phyloP scores from a whole-genome alignment of 2,888 invertebrate genomes.

The Melieria omissa region DNA sequence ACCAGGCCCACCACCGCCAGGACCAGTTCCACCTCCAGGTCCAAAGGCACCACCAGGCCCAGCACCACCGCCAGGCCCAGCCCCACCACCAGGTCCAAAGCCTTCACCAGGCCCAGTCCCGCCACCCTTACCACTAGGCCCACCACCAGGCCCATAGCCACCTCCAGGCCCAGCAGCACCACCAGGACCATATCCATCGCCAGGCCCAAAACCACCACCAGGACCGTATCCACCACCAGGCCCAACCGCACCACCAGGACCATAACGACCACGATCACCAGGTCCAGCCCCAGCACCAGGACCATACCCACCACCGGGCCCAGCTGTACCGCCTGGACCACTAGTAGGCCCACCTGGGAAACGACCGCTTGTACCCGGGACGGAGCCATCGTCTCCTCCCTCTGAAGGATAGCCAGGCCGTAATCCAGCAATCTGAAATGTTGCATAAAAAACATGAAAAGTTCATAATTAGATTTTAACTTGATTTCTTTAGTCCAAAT shows the following conservation, averaged over 20 bases:
- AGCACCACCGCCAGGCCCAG: conserved; percentile 1
- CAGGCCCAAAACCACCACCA: not conserved
- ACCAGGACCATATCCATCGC: not conserved
- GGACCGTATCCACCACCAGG: conserved; percentile 33
- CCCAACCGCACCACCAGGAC: conserved; percentile 21
- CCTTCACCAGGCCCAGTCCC: too few relatives aligned
- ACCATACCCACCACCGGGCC: not conserved
- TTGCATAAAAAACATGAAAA: too few relatives aligned
- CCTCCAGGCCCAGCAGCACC: not conserved
- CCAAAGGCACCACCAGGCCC: conserved; percentile 7
- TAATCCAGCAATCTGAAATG: too few relatives aligned
- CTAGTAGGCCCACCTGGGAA: conserved; percentile 6
- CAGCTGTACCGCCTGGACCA: conserved; percentile 15
- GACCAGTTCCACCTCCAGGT: conserved; percentile 21
- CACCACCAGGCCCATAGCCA: too few relatives aligned
- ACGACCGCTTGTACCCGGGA: not conserved
- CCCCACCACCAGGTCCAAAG: too few relatives aligned
- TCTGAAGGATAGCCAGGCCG: too few relatives aligned
- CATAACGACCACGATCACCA: conserved; percentile 10
- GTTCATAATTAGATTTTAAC: too few relatives aligned
- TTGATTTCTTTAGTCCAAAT: too few relatives aligned
- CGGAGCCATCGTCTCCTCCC: not conserved
- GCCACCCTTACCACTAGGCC: too few relatives aligned
- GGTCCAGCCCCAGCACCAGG: conserved; percentile 5
- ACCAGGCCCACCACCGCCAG: conserved; percentile 14